A percentile compares a stretch with the other conserved stretches of the same genome.
Evolutionary conservation across 2,113 vertebrate species (phyloP).

Genomic region (Catharus minimus): DNA sequence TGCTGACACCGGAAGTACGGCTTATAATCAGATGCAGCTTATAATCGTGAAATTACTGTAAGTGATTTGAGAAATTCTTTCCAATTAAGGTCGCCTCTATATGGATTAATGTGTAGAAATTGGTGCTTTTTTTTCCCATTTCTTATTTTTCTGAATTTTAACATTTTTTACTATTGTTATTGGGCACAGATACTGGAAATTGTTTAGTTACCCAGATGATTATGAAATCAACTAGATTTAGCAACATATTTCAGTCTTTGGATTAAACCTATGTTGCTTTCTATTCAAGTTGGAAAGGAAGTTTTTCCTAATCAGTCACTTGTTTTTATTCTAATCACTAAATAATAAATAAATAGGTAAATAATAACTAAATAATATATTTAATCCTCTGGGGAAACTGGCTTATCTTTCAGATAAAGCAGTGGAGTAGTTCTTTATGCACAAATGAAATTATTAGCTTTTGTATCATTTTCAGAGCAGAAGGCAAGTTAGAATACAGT

Average conservation of each 20-base stretch:
- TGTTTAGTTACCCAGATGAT: neutral
- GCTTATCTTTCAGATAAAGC: neutral
- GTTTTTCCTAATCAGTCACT: neutral
- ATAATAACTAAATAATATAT: neutral
- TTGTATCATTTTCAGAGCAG: neutral
- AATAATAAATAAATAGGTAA: neutral
- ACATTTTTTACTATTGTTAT: neutral
- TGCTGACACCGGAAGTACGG: too few species aligned
- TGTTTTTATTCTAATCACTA: neutral
- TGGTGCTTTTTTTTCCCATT: neutral
- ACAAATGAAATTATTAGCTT: neutral
- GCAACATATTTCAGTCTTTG: neutral
- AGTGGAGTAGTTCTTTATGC: neutral
- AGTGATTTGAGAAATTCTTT: neutral
- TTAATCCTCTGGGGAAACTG: neutral
- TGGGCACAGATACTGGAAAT: neutral
- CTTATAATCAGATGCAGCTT: too few species aligned
- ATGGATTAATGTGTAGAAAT: neutral
- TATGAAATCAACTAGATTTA: neutral
- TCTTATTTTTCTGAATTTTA: neutral
- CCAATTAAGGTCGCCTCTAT: neutral
- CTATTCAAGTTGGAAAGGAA: neutral
- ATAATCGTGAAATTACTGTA: neutral
- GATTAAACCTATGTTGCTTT: neutral
- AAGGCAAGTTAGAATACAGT: neutral